Evolutionary conservation across 2,113 vertebrate species (phyloP), one percentile per base, ranked within the genome.

Genomic region (Xyrauchen texanus): DNA sequence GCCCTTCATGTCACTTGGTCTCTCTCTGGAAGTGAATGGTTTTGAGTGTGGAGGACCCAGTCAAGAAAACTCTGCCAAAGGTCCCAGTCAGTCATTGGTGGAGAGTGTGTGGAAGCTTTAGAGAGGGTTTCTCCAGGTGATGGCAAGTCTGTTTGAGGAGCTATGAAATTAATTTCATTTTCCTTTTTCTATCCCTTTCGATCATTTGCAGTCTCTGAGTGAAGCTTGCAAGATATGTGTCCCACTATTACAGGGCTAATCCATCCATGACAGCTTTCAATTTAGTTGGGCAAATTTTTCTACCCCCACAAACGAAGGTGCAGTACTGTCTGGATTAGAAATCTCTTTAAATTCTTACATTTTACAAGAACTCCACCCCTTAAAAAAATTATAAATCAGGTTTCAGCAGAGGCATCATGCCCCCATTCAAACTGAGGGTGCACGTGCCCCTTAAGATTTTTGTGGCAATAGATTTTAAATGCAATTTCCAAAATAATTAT

Each of bases 201-300:
- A 94, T 96, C 94, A 95, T 95, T 97, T 91, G 84, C 63, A 94
- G 92, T 93, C 94, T 96, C 94, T 95, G 94, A 95, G 95, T 85
- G 69, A 93, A 93, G 94, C 95, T 96, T 94, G 93, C 95, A 82
- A 97, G 95, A 96, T 97, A 95, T 94, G 96, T 97, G 95, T 95
- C 95, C 93, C 94, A 93, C 95, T 95, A 98, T 98, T 97, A 97
- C 95, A 94, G 94, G 93, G 93, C 91, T 96, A 98, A 98, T 98
- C 95, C 96, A 98, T 97, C 96, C 96, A 97, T 98, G 97, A 98
- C 96, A 97, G 95, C 95, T 94, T 96, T 97, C 96, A 96, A 97
- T 98, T 97, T 96, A 95, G 95, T 95, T 93, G 88, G 90, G 95
- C 95, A 96, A 95, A 96, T 95, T 78, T 78, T 67, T 34, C 68